Percentiles rank a stretch among this genome's conserved stretches.
Evolutionary conservation across 1,140 invertebrate genomes (phyloP).

Genomic region (Stegodyphus dumicola): DNA sequence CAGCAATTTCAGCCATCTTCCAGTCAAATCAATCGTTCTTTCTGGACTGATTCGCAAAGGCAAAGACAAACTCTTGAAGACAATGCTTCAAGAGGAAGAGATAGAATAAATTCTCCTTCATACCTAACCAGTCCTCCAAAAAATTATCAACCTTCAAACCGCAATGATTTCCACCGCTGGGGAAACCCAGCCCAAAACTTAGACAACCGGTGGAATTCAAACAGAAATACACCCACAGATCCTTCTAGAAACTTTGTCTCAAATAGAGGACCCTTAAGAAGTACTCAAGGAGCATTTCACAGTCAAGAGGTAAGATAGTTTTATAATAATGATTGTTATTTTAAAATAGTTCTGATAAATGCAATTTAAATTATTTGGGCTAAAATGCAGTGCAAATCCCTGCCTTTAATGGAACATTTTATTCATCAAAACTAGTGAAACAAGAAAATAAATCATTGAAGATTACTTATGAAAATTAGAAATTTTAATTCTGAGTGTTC

Average conservation of each 20-base stretch:
- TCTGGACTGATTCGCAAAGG: slow-evolving; percentile 41
- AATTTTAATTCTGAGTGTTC: too few species aligned
- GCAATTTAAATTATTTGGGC: too few species aligned
- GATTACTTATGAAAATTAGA: too few species aligned
- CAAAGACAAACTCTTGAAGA: background rate
- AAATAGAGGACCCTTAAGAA: slow-evolving; percentile 1
- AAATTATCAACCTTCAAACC: slow-evolving; percentile 11
- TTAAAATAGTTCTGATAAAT: too few species aligned
- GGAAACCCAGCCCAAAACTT: slow-evolving; percentile 2
- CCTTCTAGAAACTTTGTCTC: too few species aligned
- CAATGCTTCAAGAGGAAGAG: background rate
- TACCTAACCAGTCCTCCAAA: slow-evolving; percentile 31
- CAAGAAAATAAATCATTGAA: too few species aligned
- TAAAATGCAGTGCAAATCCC: too few species aligned
- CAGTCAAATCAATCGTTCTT: slow-evolving; percentile 41
- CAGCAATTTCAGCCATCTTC: slow-evolving; percentile 27
- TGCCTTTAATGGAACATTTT: too few species aligned
- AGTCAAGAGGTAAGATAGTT: too few species aligned
- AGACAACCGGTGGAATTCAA: slow-evolving; percentile 21
- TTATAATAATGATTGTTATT: too few species aligned
- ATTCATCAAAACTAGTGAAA: too few species aligned
- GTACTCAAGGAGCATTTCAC: slow-evolving; percentile 13
- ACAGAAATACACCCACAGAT: background rate
- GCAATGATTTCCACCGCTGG: slow-evolving; percentile 20
- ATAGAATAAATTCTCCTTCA: background rate